Conservation (phyloP, 2,888 invertebrate species). For the Thelaira solivaga region DNA sequence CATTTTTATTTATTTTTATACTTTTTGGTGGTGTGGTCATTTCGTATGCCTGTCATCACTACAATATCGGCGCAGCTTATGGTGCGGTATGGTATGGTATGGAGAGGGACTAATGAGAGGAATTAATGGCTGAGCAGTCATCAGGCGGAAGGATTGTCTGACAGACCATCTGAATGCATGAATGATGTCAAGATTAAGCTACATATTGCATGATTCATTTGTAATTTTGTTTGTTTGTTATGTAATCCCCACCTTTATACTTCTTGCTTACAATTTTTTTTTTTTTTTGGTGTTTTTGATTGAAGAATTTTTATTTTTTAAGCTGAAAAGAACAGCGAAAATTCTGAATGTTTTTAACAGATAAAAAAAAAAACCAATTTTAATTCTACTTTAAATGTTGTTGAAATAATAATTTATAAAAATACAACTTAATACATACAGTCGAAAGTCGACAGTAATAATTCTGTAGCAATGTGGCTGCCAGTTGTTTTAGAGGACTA, state of each 20-base stretch:
- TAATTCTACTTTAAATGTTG: too few relatives aligned
- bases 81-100: background rate
- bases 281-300: too few relatives aligned
- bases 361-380: too few relatives aligned
- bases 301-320: constrained; percentile 7
- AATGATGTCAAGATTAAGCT: constrained; percentile 45
- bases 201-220: constrained; percentile 55
- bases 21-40: constrained; percentile 45
- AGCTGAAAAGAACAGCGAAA: background rate
- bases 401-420: too few relatives aligned
- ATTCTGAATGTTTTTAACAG: too few relatives aligned
- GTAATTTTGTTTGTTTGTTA: constrained; percentile 40
- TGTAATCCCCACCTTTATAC: constrained; percentile 46
- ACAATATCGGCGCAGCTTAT: constrained; percentile 16
- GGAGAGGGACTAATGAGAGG: background rate
- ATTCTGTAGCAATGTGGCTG: too few relatives aligned
- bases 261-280: constrained; percentile 37
- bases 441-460: too few relatives aligned
- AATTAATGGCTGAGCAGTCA: background rate
- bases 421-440: too few relatives aligned
- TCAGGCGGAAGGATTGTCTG: background rate
- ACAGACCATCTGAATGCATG: background rate
- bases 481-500: too few relatives aligned
- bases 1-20: constrained; percentile 2
- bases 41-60: constrained; percentile 51